Evolutionary conservation across 2,113 vertebrate species (phyloP).

Genomic region (Oceanodroma tethys): DNA sequence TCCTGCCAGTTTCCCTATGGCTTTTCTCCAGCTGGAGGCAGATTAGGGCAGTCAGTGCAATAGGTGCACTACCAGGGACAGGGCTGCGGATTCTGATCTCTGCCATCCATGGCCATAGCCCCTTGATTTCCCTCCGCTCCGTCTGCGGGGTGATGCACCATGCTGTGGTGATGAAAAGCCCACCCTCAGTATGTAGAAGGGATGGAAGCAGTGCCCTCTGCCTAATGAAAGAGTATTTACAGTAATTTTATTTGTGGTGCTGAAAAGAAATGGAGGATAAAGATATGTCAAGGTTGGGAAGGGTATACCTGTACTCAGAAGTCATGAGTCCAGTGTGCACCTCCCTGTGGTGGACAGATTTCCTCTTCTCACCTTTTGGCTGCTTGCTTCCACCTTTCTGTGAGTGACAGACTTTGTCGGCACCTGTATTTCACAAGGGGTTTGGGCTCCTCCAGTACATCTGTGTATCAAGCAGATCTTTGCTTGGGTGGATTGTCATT

Average conservation of each 20-base stretch:
- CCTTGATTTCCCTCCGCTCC: background rate
- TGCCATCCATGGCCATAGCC: background rate
- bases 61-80: background rate
- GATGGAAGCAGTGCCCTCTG: background rate
- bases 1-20: background rate
- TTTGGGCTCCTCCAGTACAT: background rate
- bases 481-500: background rate
- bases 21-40: background rate
- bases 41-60: background rate
- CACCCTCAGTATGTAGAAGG: background rate
- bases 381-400: background rate
- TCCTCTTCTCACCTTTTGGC: background rate
- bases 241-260: background rate
- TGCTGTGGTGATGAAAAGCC: background rate
- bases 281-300: background rate
- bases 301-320: background rate
- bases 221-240: background rate
- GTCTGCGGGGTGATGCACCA: rapidly evolving
- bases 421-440: background rate
- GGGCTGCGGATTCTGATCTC: background rate
- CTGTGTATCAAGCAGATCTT: background rate
- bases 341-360: background rate
- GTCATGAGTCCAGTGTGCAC: background rate
- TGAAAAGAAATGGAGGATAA: background rate
- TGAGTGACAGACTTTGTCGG: background rate